Conservation (phyloP, 2,113 vertebrate genomes). For the Perccottus glenii region DNA sequence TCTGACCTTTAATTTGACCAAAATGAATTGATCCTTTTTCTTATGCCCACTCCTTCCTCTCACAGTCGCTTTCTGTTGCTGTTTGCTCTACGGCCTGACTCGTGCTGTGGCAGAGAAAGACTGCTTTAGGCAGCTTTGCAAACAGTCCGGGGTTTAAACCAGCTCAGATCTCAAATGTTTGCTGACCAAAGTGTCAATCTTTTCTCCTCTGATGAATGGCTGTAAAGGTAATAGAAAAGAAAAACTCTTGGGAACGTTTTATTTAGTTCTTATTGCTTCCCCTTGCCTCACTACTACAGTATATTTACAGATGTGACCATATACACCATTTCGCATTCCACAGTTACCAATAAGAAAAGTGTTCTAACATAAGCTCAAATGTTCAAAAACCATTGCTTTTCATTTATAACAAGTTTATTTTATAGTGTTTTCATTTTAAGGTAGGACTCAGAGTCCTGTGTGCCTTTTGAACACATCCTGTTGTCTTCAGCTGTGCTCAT, state of each 20-base stretch:
- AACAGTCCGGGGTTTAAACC: conserved; percentile 49
- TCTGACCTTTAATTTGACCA: conserved; percentile 47
- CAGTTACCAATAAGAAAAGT: too few species aligned
- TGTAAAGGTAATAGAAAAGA: background rate
- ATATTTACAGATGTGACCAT: background rate
- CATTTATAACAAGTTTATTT: background rate
- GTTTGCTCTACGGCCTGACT: conserved; percentile 32
- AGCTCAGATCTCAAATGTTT: conserved; percentile 18
- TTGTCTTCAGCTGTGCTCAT: too few species aligned
- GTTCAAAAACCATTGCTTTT: too few species aligned
- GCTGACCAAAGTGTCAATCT: conserved; percentile 27
- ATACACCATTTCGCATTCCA: too few species aligned
- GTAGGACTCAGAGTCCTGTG: background rate
- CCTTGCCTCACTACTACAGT: background rate
- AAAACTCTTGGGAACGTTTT: conserved; percentile 12
- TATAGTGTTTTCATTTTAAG: background rate
- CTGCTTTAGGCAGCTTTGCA: conserved; percentile 35
- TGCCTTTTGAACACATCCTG: background rate
- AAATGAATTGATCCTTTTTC: conserved; percentile 51
- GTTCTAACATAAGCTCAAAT: too few species aligned
- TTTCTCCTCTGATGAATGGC: conserved; percentile 21
- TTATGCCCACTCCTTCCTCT: background rate
- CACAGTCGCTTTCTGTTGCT: conserved; percentile 18
- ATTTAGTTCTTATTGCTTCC: background rate
- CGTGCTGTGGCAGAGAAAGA: conserved; percentile 29